Conservation (phyloP, 2,113 vertebrate species). For the Siniperca chuatsi region DNA sequence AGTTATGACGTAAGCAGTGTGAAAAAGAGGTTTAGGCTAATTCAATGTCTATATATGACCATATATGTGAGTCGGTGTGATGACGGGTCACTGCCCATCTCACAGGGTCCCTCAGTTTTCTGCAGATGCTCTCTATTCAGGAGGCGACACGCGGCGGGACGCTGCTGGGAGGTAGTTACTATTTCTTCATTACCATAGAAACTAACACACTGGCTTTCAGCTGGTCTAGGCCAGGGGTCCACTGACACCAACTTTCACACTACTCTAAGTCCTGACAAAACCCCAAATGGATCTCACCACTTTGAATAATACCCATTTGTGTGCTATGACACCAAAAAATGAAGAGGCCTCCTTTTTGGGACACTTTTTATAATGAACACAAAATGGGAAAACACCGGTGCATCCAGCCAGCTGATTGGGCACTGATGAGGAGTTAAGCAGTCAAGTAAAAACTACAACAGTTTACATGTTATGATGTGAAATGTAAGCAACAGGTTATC, state of each 20-base stretch:
- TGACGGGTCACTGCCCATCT: constrained; percentile 99
- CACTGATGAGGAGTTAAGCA: constrained; percentile 13
- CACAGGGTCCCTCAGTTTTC: constrained; percentile 91
- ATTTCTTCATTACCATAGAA: constrained; percentile 96
- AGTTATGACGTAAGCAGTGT: constrained; percentile 72
- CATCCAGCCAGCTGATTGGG: neutral
- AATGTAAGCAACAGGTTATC: neutral
- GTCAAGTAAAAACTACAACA: neutral
- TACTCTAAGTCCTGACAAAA: constrained; percentile 89
- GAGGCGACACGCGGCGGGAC: constrained; percentile 94
- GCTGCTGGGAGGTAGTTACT: constrained; percentile 93
- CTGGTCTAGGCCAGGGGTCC: constrained; percentile 87
- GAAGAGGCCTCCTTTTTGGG: constrained; percentile 67
- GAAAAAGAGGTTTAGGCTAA: constrained; percentile 83
- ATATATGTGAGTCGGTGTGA: constrained; percentile 78
- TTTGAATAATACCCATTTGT: constrained; percentile 96
- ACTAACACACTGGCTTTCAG: constrained; percentile 93
- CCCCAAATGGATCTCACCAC: constrained; percentile 89
- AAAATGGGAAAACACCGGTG: constrained; percentile 26
- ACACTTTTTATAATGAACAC: constrained; percentile 60
- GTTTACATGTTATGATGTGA: neutral
- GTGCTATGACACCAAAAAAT: constrained; percentile 67
- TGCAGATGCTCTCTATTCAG: constrained; percentile 99
- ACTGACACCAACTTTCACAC: constrained; percentile 90
- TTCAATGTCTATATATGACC: constrained; percentile 69